Base-by-base conservation (phyloP, 1,140 invertebrate genomes). In the Phymorhynchus buccinoides region DNA sequence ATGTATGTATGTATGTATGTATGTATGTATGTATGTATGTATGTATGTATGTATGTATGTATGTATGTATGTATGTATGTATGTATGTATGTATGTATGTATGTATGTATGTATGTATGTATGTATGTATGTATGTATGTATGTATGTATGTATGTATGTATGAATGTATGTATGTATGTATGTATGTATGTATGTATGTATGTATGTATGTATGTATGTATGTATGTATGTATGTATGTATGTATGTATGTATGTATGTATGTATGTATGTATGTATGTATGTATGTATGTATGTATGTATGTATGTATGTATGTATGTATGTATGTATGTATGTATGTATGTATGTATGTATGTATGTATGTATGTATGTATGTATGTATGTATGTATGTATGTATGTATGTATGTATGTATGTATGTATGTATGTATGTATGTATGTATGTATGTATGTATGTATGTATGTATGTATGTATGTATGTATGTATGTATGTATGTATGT, bases 381-480 rank as follows among this genome's bases (percentile, higher is more conserved):
- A 4, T 37, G n/a, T 35, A n/a, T n/a, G n/a, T n/a, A n/a, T n/a
- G n/a, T n/a, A 35, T 32, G 30, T 37, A 27, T 37, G n/a, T 9
- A 35, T 37, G 35, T 7, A 41, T 27, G n/a, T 7, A 35, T 37
- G 71, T 75, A 32, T 75, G 71, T 75, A 35, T 75, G 71, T 75
- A 4, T 75, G 3, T 75, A 1, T 75, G 30, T 75, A 9, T 75
- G 1, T 75, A 1, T 75, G 30, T 75, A 1, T 75, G 71, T 75
- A 9, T 75, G 71, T 75, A 32, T 75, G 30, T 75, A 35, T 75
- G 71, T 75, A 35, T 75, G 71, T 75, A 35, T 75, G 71, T 75
- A 35, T 41, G 71, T 41, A 35, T 41, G 71, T 32, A 30, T 32
- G 66, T 32, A 30, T 71, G 66, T 32, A 30, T 71, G 66, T 52